Evolutionary conservation across 2,797 vertebrate species (phyloP).

Genomic region (Sebastes cheni): DNA sequence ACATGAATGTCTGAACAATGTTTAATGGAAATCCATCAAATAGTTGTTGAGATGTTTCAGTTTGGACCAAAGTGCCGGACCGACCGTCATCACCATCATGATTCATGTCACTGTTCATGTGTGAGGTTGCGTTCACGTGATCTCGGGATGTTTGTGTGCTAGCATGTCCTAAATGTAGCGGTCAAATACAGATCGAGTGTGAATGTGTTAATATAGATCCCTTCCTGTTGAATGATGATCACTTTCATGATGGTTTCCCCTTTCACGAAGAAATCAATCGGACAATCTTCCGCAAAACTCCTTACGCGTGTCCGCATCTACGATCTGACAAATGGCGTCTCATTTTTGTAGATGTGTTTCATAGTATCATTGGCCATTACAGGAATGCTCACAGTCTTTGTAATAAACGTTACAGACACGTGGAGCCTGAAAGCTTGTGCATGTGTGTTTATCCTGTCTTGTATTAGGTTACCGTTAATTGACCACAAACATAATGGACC

Average conservation of each 20-base stretch:
- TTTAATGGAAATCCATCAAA: not conserved
- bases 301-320: not conserved
- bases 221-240: constrained; percentile 32
- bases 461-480: constrained; percentile 70
- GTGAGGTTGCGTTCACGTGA: not conserved
- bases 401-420: constrained; percentile 2
- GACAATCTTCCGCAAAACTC: not conserved
- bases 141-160: not conserved
- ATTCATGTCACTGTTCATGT: not conserved
- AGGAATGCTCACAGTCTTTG: constrained; percentile 5
- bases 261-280: constrained; percentile 14
- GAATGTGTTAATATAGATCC: constrained; percentile 15
- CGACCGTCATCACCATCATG: not conserved
- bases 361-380: not conserved
- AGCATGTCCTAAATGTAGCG: not conserved
- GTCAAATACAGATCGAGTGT: not conserved
- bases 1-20: not conserved
- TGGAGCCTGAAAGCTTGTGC: constrained; percentile 35
- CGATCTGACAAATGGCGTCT: not conserved
- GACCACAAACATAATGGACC: constrained; percentile 81
- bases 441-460: constrained; percentile 27
- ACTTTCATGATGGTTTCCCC: constrained; percentile 18
- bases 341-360: not conserved
- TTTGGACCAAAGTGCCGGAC: not conserved
- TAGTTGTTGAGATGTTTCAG: not conserved